Conservation (phyloP, 2,113 vertebrate species). For the Melierax canorus region DNA sequence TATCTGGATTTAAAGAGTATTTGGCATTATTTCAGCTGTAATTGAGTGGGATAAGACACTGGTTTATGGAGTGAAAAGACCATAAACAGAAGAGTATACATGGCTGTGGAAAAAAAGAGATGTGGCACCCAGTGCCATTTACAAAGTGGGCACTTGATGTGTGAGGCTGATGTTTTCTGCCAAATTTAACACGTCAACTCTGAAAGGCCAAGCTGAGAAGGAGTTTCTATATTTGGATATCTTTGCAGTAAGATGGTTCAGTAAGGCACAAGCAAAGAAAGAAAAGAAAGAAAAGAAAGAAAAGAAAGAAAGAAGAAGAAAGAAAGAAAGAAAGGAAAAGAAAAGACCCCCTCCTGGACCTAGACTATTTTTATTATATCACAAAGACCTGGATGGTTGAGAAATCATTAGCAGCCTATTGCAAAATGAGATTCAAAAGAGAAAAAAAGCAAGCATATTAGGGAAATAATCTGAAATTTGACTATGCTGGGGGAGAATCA, state of each 20-base stretch:
- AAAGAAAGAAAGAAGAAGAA: too few species aligned
- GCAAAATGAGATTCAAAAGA: neutral
- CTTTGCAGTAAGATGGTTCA: neutral
- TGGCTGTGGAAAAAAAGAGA: neutral
- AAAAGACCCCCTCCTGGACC: neutral
- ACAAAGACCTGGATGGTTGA: neutral
- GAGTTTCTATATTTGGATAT: constrained; percentile 19
- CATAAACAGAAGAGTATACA: neutral
- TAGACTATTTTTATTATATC: neutral
- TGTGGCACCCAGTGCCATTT: neutral
- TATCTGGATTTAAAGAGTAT: constrained; percentile 1
- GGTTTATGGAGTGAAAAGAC: neutral
- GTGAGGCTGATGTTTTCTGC: neutral
- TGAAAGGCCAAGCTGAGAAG: constrained; percentile 5
- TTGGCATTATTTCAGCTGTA: neutral
- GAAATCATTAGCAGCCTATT: neutral
- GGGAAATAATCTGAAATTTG: neutral
- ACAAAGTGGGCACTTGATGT: constrained; percentile 23
- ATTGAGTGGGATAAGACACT: neutral
- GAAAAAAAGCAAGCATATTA: neutral
- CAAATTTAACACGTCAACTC: neutral
- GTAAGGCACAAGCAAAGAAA: neutral
- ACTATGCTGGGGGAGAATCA: neutral
- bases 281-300: neutral
- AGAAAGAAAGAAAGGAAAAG: neutral